Base-by-base conservation (phyloP, 1,140 invertebrate species). In the Papilio polyxenes region DNA sequence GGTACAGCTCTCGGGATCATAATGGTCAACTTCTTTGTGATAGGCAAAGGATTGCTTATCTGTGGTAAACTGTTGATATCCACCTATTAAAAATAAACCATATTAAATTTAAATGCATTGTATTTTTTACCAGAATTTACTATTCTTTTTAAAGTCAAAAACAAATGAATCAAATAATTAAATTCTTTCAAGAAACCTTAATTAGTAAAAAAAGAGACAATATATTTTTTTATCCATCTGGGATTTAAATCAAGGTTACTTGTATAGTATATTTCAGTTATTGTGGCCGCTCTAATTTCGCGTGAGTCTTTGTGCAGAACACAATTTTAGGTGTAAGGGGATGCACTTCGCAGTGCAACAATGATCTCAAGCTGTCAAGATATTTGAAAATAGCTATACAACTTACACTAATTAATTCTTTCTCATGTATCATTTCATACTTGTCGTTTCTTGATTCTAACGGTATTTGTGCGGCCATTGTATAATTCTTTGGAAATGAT, bases 401-500 rank as follows among this genome's bases (percentile, higher is more conserved):
- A 89, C 89, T 88, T 77, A 93, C 92, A 65, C 49, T 87, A 8
- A 91, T 86, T 15, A 93, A 85, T 75, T 92, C 87, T 20, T 90
- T 85, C 15, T 84, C 75, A 17, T 81, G 82, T 10, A 84, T n/a
- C 40, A 91, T 82, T 81, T 90, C 86, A 87, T 83, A 91, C 3
- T 83, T 79, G 11, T 81, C 49, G 37, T 83, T 84, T 2, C 53
- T 74, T 17, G 77, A 79, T 62, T 89, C 86, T 10, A 93, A 81
- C 2, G 92, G 88, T 84, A 94, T 92, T 74, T 93, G 92, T 1
- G 91, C 93, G 9, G 88, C 93, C 76, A 93, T 75, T n/a, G 85
- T 69, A 81, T 86, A 92, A 4, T 80, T 83, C 81, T 88, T 92
- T 0, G 92, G 91, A 13, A 91, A 91, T 2, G 86, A 83, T 23